A percentile compares a stretch with the other conserved stretches of the same genome.
Conservation (phyloP, 2,888 invertebrate species). For the Lissocephala sabroskyi region DNA sequence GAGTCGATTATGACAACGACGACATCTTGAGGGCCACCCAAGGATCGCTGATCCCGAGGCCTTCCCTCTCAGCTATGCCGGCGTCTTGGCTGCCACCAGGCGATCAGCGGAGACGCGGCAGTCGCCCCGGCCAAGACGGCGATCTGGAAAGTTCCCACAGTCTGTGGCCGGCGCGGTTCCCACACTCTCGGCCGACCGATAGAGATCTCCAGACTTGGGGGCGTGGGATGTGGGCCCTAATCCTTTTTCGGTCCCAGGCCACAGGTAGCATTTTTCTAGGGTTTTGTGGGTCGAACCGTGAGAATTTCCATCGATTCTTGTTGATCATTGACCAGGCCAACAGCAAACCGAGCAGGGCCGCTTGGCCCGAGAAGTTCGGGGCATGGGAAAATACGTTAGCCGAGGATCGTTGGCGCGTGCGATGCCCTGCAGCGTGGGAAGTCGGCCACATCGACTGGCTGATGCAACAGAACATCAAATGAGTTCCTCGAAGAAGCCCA, state of each 20-base stretch:
- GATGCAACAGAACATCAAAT: slow-evolving; percentile 5
- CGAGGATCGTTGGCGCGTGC: slow-evolving; percentile 5
- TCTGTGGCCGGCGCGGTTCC: too few relatives aligned
- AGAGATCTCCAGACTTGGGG: too few relatives aligned
- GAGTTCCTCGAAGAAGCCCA: too few relatives aligned
- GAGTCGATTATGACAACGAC: too few relatives aligned
- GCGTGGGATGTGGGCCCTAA: slow-evolving; percentile 7
- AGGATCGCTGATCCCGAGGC: too few relatives aligned
- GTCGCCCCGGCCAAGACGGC: too few relatives aligned
- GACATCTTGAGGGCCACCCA: too few relatives aligned
- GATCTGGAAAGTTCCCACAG: too few relatives aligned
- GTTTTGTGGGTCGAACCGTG: slow-evolving; percentile 16
- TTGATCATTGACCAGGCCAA: slow-evolving; percentile 28
- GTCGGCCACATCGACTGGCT: slow-evolving; percentile 9
- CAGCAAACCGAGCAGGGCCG: slow-evolving; percentile 16
- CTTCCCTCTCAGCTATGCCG: not conserved
- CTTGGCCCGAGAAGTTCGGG: too few relatives aligned
- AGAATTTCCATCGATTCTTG: slow-evolving; percentile 23
- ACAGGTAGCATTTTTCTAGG: slow-evolving; percentile 28
- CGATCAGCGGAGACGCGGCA: not conserved
- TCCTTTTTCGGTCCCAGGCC: slow-evolving; percentile 22
- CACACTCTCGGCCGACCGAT: too few relatives aligned
- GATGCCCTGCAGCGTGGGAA: slow-evolving; percentile 16
- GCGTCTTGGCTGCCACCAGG: not conserved
- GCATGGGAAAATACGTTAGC: slow-evolving; percentile 14